A percentile compares a stretch with the other conserved stretches of the same genome.
These are phyloP conservation scores for Agelas oroides DNA, from an alignment of 37 sponge, comb jelly and placozoan species.

Conservation along the genomic window DNA sequence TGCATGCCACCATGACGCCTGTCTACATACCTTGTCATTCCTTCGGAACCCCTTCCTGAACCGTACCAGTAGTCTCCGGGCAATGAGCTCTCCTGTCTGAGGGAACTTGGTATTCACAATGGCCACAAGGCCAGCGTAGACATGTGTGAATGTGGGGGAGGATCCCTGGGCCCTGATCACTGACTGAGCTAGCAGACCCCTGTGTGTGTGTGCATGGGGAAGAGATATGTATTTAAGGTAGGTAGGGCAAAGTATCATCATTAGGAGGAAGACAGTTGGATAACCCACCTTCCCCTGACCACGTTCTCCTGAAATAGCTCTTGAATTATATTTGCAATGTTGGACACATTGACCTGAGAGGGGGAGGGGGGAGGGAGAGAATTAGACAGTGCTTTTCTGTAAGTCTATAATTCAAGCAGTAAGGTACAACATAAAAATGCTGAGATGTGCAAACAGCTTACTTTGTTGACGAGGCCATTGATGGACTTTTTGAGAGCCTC, in stretches of 20 bases:
- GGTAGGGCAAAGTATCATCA: too few species aligned
- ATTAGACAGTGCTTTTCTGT: too few species aligned
- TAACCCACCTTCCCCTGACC: constrained; percentile 85
- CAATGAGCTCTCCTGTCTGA: constrained; percentile 90
- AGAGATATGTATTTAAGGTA: too few species aligned
- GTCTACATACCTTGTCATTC: constrained; percentile 92
- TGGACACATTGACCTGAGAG: constrained; percentile 88
- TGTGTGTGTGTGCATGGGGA: constrained; percentile 14
- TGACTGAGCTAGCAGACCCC: constrained; percentile 89
- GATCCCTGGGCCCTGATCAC: constrained; percentile 92
- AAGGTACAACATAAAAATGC: not conserved
- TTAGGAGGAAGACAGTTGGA: too few species aligned
- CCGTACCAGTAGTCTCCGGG: constrained; percentile 81
- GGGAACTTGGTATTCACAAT: constrained; percentile 99
- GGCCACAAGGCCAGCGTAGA: constrained; percentile 95
- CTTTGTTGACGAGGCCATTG: constrained; percentile 98
- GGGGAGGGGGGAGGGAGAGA: too few species aligned
- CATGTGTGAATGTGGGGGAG: constrained; percentile 97
- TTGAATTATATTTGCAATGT: constrained; percentile 85
- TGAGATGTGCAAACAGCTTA: too few species aligned
- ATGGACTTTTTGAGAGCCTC: constrained; percentile 98
- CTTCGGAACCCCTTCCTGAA: constrained; percentile 87
- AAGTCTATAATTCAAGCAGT: not conserved
- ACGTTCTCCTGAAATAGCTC: constrained; percentile 96
- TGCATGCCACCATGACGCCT: not conserved